These are phyloP conservation scores for Eupithecia centaureata DNA, from an alignment of 2,888 invertebrate genomes.

Conservation along the genomic window DNA sequence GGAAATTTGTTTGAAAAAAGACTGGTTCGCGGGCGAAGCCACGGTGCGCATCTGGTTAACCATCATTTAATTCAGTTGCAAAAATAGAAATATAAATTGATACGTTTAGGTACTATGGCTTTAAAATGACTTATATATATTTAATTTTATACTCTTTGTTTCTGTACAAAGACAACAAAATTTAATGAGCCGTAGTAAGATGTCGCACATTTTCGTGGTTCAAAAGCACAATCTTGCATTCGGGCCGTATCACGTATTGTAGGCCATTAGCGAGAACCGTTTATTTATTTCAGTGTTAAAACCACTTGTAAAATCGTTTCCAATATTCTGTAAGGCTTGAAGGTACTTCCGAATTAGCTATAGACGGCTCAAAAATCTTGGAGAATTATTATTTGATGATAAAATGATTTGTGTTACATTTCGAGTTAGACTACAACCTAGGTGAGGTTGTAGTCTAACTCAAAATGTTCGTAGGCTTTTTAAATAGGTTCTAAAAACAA, in stretches of 20 bases:
- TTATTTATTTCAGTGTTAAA: slow-evolving; percentile 23
- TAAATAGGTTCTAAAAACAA: too few species aligned
- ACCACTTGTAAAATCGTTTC: slow-evolving; percentile 26
- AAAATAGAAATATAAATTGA: too few species aligned
- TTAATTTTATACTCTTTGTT: slow-evolving; percentile 8
- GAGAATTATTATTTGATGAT: too few species aligned
- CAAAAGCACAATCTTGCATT: slow-evolving; percentile 42
- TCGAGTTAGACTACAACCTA: too few species aligned
- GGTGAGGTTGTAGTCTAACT: background rate
- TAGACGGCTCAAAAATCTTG: background rate
- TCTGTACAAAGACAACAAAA: slow-evolving; percentile 24
- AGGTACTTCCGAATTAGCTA: background rate
- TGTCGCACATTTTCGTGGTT: slow-evolving; percentile 46
- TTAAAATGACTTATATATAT: background rate
- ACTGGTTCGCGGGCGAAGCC: too few species aligned
- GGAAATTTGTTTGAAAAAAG: too few species aligned
- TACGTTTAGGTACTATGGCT: too few species aligned
- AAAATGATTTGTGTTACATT: too few species aligned
- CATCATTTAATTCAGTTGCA: too few species aligned
- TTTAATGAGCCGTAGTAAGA: slow-evolving; percentile 25
- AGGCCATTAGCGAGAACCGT: slow-evolving; percentile 53
- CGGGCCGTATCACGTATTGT: slow-evolving; percentile 50
- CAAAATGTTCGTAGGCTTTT: background rate
- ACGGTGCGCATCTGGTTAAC: too few species aligned
- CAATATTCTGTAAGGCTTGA: slow-evolving; percentile 1